Evolutionary conservation across 2,888 invertebrate species (phyloP), one percentile per base, ranked within the genome.

Genomic region (Entomobrya multifasciata): DNA sequence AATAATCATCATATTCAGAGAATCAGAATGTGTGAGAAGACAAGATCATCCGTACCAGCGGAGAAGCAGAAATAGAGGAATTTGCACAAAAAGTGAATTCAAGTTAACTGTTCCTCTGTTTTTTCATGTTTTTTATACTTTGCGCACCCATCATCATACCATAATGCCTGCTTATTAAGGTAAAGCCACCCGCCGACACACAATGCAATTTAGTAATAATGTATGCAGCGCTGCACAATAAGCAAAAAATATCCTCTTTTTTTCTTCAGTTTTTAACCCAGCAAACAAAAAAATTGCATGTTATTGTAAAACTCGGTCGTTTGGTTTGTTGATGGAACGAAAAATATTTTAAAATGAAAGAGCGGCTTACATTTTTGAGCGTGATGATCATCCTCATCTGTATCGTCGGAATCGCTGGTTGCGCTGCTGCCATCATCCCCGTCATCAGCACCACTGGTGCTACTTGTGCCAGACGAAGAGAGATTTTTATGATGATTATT

Each of bases 361-460:
- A 67, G 41, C 17, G 27, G 27, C 86, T 86, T 86, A 86, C 86
- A 86, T 81, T 86, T 86, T 15, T 72, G 47, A 30, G 72, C 27
- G 27, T 72, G 72, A 72, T 72, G 72, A 8, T 49, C 76, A 65
- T 49, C 72, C 67, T 79, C 57, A 44, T 78, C 84, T 15, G 77
- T 65, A 67, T 84, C n/a, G n/a, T n/a, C 86, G 27, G 62, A 52
- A 77, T 84, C 86, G 17, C 77, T 65, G 20, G 57, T 79, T 25
- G 30, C 65, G 79, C 60, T 78, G 52, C 44, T 67, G 67, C 44
- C 41, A 67, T 72, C 82, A 74, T 83, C 79, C 15, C 65, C 76
- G 10, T 83, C 77, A 67, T 86, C 80, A 10, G 60, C 86, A 44
- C 52, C 62, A 20, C 65, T 65, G 47, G 60, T 52, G 27, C 49